Base-by-base conservation (phyloP, 2,797 vertebrate genomes). In the Tadarida brasiliensis region DNA sequence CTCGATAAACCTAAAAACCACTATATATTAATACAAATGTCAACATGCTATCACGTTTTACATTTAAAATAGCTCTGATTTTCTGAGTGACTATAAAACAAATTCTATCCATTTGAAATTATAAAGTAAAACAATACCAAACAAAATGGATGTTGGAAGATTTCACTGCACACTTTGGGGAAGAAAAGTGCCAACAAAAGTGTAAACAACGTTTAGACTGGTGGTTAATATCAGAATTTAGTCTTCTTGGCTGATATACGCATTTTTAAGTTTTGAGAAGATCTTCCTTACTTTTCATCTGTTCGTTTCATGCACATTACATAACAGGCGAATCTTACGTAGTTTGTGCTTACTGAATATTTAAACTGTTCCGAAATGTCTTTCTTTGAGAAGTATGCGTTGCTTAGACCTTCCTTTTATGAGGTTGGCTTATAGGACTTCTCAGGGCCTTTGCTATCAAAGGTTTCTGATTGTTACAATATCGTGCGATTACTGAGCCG, bases 301-400 rank as follows among this genome's bases (percentile, higher is more conserved):
- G 3, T 76, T 83, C 82, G 19, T 35, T 86, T 86, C 16, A 93
- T 57, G 0, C 0, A 17, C 10, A 47, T 68, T 71, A 82, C 1
- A 57, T 26, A 63, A 11, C 3, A 82, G 28, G 7, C 78, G 30
- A 24, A 28, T n/a, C 33, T 78, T 85, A 74, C 1, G 49, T 35
- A 68, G 16, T 10, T 80, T 74, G 7, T 26, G 9, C 14, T 28
- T 73, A 35, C 0, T 71, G 20, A 87, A 24, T 73, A 76, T 85
- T 73, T 94, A 57, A 94, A 61, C 56, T 82, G 11, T 35, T 71
- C 4, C 63, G 30, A 83, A 96, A 85, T 67, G 0, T 59, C 56
- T 90, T 77, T 93, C 24, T 77, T 96, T 87, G 81, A 93, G 11
- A 90, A 67, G 4, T 82, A 56, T 15, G 63, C 54, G 26, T 54